Evolutionary conservation across 2,797 vertebrate species (phyloP), one percentile per base, ranked within the genome.

Genomic region (Scleropages formosus): DNA sequence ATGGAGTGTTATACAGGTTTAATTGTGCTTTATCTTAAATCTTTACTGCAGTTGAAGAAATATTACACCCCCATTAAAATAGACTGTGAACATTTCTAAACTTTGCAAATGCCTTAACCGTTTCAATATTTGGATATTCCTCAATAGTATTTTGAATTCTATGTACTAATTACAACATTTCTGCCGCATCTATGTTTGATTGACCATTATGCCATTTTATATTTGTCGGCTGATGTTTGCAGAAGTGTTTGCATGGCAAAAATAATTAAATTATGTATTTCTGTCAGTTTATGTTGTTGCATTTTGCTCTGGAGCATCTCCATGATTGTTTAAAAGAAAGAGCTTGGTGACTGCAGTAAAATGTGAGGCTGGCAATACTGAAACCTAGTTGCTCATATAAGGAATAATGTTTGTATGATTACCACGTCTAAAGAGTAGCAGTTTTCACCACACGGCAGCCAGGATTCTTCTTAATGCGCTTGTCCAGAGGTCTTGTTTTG

Each of bases 21-120:
- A 20, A 63, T 63, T 72, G 39, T 24, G 60, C 60, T 65, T 71
- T 70, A 24, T 59, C 20, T 16, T 51, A 15, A 3, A 71, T 87
- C 80, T n/a, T n/a, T n/a, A n/a, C n/a, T n/a, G n/a, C 83, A 90
- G 89, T 88, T 91, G 80, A 83, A 90, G 94, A 96, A 97, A 95
- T 96, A 96, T 20, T n/a, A n/a, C n/a, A 49, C 20, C 46, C 15
- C 95, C 96, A 92, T 83, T 89, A 90, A 86, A 82, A 82, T 85
- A 90, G 85, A 91, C 91, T 92, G 91, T 92, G 91, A 92, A 93
- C 86, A 83, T 81, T 80, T 79, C 84, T 84, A 65, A 11, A 39
- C 44, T 15, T 68, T n/a, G n/a, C 39, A 22, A 13, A n/a, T n/a
- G n/a, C n/a, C 44, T 46, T 68, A 68, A 12, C 65, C 46, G 24